Conservation (phyloP, 1,140 invertebrate genomes). For the Lamellibrachia luymesi region DNA sequence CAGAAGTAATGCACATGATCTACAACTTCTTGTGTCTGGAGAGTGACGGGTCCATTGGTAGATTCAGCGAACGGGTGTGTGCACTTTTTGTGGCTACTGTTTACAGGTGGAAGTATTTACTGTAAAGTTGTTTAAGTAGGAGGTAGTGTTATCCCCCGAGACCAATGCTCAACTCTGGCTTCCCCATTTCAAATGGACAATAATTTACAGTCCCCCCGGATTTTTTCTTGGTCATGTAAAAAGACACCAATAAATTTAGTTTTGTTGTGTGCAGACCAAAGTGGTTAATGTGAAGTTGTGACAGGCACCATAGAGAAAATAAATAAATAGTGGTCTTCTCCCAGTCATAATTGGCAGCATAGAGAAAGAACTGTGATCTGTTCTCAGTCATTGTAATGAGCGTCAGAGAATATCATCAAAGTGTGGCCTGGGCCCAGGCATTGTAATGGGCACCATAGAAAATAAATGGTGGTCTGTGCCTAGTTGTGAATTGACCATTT, state of each 20-base stretch:
- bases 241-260: background rate
- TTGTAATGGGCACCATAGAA: background rate
- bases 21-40: slow-evolving; percentile 58
- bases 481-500: background rate
- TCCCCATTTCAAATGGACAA: too few relatives aligned
- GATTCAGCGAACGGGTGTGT: slow-evolving; percentile 13
- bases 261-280: background rate
- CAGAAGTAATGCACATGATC: slow-evolving; percentile 63
- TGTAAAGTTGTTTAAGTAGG: too few relatives aligned
- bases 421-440: background rate
- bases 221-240: background rate
- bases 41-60: background rate
- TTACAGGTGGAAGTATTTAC: background rate
- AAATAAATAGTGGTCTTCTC: background rate
- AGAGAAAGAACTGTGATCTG: background rate
- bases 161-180: too few relatives aligned
- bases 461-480: background rate
- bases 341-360: background rate
- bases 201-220: too few relatives aligned
- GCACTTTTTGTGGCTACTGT: background rate
- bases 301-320: background rate
- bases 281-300: background rate
- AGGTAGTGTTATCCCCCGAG: too few relatives aligned
- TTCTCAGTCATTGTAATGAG: background rate
- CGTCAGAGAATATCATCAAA: background rate